Base-by-base conservation (phyloP, 1,140 invertebrate species). In the Lordiphosa collinella region DNA sequence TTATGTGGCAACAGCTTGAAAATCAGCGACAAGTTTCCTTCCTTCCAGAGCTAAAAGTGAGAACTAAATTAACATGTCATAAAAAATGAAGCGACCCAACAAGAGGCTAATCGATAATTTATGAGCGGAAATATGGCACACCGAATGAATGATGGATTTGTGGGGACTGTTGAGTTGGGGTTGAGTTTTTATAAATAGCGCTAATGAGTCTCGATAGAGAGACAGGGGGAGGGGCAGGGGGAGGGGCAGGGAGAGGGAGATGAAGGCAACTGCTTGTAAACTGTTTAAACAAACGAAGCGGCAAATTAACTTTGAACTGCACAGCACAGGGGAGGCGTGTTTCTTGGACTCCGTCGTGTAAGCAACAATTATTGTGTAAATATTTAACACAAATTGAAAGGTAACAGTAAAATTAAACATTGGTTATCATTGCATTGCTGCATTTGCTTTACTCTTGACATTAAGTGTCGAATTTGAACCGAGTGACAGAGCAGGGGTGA, bases 21-120 rank as follows among this genome's bases (percentile, higher is more conserved):
- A 70, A 63, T 51, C 14, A 31, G 46, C 69, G 46, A 65, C 71
- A 49, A 69, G 64, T 65, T 76, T 43, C 31, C 18, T 65, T 76
- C 38, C 31, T 13, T 9, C 44, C 44, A 34, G 14, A 31, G 22
- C 22, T 25, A 25, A 49, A 67, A 61, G 56, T 56, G 48, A 64
- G 68, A 79, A 79, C 53, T 51, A 61, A 80, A 75, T 80, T 80
- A 82, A 65, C 76, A 82, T 82, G 66, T 71, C 56, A 71, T 40
- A 56, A 48, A 51, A 46, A 35, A 10, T 35, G 29, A 37, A 48
- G 48, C 46, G 25, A n/a, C 18, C n/a, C 48, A 64, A 56, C 29
- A 59, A 58, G 63, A 53, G 34, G 76, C 70, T 63, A 82, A 80
- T 82, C 76, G 70, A 80, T 80, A 71, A 78, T 78, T 78, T 78